Conservation (phyloP, 1,140 invertebrate species). For the Cydia pomonella region DNA sequence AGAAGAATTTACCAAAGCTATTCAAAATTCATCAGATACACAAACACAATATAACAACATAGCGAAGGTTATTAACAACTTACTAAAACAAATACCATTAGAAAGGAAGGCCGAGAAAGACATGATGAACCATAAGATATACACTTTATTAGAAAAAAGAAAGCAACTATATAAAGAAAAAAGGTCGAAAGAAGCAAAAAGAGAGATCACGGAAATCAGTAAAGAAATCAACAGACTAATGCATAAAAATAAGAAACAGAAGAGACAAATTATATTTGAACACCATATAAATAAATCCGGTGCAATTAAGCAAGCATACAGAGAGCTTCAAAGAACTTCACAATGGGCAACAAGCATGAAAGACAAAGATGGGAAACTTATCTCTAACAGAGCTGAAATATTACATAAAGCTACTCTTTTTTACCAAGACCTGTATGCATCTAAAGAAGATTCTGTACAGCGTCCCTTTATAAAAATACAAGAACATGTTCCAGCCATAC, state of each 20-base stretch:
- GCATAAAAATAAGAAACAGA: not conserved
- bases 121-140: too few species aligned
- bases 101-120: too few species aligned
- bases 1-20: too few species aligned
- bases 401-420: slow-evolving; percentile 13
- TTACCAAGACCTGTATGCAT: slow-evolving; percentile 12
- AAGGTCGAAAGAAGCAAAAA: not conserved
- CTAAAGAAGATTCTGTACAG: not conserved
- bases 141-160: not conserved
- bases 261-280: not conserved
- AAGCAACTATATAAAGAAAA: slow-evolving; percentile 17
- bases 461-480: not conserved
- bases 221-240: slow-evolving; percentile 19
- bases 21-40: too few species aligned
- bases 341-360: not conserved
- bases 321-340: not conserved
- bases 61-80: too few species aligned
- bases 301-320: slow-evolving; percentile 1
- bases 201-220: slow-evolving; percentile 19
- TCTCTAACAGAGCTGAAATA: not conserved
- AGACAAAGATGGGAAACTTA: not conserved
- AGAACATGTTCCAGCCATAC: too few species aligned
- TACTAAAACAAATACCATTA: too few species aligned
- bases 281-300: slow-evolving; percentile 18
- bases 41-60: too few species aligned